These are phyloP conservation scores for Trichomycterus rosablanca DNA, from an alignment of 2,113 vertebrate genomes.

Conservation along the genomic window DNA sequence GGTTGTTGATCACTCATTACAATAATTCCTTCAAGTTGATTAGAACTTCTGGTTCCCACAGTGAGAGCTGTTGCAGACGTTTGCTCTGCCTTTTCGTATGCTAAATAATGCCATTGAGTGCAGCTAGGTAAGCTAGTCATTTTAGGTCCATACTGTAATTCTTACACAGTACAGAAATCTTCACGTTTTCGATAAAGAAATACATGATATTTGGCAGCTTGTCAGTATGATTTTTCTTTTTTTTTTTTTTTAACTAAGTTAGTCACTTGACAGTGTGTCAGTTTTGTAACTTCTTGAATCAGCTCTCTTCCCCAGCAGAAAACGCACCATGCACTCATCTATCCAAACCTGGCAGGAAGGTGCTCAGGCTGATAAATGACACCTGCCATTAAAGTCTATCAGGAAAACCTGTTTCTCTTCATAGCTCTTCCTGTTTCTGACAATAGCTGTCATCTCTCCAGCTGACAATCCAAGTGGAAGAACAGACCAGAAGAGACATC, in stretches of 20 bases:
- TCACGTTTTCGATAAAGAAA: too few relatives aligned
- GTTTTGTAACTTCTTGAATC: constrained; percentile 16
- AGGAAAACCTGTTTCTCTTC: constrained; percentile 19
- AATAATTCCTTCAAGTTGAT: too few relatives aligned
- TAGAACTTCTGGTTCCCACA: too few relatives aligned
- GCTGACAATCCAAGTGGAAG: constrained; percentile 3
- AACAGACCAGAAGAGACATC: not conserved
- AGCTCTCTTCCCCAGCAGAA: constrained; percentile 17
- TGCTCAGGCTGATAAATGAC: constrained; percentile 33
- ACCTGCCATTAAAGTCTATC: constrained; percentile 32
- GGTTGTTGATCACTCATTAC: too few relatives aligned
- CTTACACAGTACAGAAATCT: too few relatives aligned
- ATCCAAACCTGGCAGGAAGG: constrained; percentile 18
- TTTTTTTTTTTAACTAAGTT: not conserved
- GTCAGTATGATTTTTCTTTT: not conserved
- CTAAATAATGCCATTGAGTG: too few relatives aligned
- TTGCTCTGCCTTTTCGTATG: too few relatives aligned
- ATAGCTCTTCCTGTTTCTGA: too few relatives aligned
- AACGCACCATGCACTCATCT: not conserved
- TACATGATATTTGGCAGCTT: constrained; percentile 1
- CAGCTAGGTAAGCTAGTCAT: too few relatives aligned
- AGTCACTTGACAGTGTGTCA: constrained; percentile 5
- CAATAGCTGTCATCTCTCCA: constrained; percentile 28
- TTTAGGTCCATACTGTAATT: not conserved
- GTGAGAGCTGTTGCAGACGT: too few relatives aligned